These are phyloP conservation scores for Raja brachyura DNA, from an alignment of 2,113 vertebrate genomes.

Conservation along the genomic window DNA sequence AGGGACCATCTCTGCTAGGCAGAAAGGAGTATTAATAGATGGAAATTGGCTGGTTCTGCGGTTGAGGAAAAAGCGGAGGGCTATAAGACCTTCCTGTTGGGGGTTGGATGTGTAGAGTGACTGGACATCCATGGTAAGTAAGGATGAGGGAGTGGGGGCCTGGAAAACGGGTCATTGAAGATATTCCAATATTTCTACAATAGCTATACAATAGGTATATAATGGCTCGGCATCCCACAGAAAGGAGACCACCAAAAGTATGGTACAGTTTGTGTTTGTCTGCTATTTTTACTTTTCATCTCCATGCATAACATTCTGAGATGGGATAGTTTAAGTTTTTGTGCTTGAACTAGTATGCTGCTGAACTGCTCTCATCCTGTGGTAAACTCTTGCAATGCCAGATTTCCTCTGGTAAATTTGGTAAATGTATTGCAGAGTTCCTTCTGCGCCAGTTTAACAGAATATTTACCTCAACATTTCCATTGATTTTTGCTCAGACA, in stretches of 20 bases:
- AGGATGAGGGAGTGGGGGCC: no score
- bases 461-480: not conserved
- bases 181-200: no score
- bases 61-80: no score
- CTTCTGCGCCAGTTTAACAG: not conserved
- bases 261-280: not conserved
- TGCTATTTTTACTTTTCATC: not conserved
- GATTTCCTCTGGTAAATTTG: not conserved
- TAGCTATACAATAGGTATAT: no score
- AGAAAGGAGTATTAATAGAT: no score
- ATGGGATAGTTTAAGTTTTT: not conserved
- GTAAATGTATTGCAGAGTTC: not conserved
- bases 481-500: not conserved
- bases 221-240: not conserved
- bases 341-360: not conserved
- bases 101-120: no score
- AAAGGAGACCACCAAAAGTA: not conserved
- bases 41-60: no score
- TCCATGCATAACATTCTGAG: not conserved
- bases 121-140: no score
- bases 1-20: no score
- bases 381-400: no score
- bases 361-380: not conserved
- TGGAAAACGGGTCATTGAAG: no score
- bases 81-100: no score